These are phyloP conservation scores for Parochlus steinenii DNA, from an alignment of 2,888 invertebrate species.

Conservation along the genomic window DNA sequence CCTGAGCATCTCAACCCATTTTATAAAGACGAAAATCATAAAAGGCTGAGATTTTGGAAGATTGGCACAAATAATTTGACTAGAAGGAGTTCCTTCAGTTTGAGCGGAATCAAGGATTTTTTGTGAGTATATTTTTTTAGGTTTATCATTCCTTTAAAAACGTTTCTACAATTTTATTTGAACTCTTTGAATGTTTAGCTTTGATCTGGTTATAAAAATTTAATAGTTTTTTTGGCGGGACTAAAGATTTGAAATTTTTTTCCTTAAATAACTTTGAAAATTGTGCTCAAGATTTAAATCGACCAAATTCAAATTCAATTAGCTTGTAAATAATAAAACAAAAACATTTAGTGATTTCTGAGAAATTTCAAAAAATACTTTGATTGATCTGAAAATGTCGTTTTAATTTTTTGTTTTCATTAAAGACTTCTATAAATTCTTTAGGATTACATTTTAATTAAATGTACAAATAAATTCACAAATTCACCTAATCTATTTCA, in stretches of 20 bases:
- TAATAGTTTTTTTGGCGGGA: not conserved
- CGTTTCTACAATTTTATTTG: too few species aligned
- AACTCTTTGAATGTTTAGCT: too few species aligned
- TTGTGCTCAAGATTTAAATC: not conserved
- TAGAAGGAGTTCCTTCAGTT: conserved; percentile 44
- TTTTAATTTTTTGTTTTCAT: too few species aligned
- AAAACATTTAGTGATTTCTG: too few species aligned
- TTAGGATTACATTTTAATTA: too few species aligned
- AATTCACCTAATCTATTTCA: too few species aligned
- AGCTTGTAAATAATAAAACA: not conserved
- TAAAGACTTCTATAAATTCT: too few species aligned
- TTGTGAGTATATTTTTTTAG: conserved; percentile 33
- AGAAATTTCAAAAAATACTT: too few species aligned
- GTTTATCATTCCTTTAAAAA: conserved; percentile 1
- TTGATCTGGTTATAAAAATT: too few species aligned
- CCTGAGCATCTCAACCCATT: conserved; percentile 65
- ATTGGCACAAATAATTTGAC: conserved; percentile 20
- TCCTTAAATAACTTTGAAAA: not conserved
- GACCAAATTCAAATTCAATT: not conserved
- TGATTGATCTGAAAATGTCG: too few species aligned
- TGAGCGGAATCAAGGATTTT: conserved; percentile 40
- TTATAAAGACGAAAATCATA: conserved; percentile 48
- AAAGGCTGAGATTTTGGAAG: conserved; percentile 43
- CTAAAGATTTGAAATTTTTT: not conserved
- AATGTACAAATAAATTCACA: too few species aligned